A percentile compares a stretch with the other conserved stretches of the same genome.
Evolutionary conservation across 1,140 invertebrate genomes (phyloP).

Genomic region (Saxidomus purpurata): DNA sequence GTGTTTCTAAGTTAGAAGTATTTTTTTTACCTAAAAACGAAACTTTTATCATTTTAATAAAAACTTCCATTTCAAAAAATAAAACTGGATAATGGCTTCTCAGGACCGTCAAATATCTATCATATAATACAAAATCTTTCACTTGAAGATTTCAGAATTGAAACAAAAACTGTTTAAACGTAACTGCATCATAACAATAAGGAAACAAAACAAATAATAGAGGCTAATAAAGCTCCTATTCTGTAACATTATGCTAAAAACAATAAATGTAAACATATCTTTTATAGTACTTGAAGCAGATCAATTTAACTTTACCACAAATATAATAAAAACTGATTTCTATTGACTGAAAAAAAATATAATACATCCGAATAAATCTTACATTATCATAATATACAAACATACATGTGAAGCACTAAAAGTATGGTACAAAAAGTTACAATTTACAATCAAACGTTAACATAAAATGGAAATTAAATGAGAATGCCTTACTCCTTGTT

Average conservation of each 20-base stretch:
- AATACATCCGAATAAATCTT: background rate
- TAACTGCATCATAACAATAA: no score
- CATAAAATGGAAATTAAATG: slow-evolving; percentile 29
- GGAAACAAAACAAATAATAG: slow-evolving; percentile 1
- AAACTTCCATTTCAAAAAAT: no score
- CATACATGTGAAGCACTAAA: slow-evolving; percentile 15
- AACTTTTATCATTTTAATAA: no score
- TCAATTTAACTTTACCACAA: background rate
- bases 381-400: background rate
- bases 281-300: background rate
- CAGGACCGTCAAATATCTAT: no score
- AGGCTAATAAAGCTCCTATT: background rate
- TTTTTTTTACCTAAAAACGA: no score
- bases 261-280: slow-evolving; percentile 10
- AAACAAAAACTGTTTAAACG: no score
- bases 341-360: slow-evolving; percentile 15
- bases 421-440: background rate
- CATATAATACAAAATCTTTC: no score
- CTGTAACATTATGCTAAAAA: slow-evolving; percentile 32
- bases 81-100: no score
- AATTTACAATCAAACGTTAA: slow-evolving; percentile 7
- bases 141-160: no score
- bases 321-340: background rate
- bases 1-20: no score
- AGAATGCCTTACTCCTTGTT: slow-evolving; percentile 2